Conservation (phyloP, 2,888 invertebrate genomes). For the Lepidocyrtinus sp. region DNA sequence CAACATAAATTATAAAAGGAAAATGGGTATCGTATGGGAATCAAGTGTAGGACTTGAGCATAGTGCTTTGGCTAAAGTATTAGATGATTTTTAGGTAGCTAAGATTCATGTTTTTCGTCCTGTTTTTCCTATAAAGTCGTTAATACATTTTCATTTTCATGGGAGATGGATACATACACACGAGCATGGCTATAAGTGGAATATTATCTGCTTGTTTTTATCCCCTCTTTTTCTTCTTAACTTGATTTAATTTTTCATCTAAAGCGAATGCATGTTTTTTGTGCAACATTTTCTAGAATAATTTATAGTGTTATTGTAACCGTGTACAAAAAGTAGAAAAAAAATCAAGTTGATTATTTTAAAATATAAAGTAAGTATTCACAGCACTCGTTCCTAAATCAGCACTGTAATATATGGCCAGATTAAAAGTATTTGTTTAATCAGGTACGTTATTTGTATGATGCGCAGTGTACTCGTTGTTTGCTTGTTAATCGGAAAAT, state of each 20-base stretch:
- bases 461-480: too few relatives aligned
- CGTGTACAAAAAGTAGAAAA: too few relatives aligned
- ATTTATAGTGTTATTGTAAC: not conserved
- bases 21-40: too few relatives aligned
- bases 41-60: not conserved
- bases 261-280: not conserved
- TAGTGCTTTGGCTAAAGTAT: not conserved
- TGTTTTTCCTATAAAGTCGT: not conserved
- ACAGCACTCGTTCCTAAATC: not conserved
- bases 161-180: too few relatives aligned
- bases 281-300: not conserved
- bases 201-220: not conserved
- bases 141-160: not conserved
- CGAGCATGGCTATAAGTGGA: too few relatives aligned
- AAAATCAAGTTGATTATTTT: too few relatives aligned
- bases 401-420: too few relatives aligned
- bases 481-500: not conserved
- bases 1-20: slow-evolving; percentile 14
- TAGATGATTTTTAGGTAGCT: not conserved
- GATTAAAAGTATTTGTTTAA: not conserved
- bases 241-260: not conserved
- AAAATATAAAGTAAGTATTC: too few relatives aligned
- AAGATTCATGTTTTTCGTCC: not conserved
- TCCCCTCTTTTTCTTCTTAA: not conserved
- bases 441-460: not conserved